Evolutionary conservation across 2,888 invertebrate genomes (phyloP).

Genomic region (Phaonia tiefii): DNA sequence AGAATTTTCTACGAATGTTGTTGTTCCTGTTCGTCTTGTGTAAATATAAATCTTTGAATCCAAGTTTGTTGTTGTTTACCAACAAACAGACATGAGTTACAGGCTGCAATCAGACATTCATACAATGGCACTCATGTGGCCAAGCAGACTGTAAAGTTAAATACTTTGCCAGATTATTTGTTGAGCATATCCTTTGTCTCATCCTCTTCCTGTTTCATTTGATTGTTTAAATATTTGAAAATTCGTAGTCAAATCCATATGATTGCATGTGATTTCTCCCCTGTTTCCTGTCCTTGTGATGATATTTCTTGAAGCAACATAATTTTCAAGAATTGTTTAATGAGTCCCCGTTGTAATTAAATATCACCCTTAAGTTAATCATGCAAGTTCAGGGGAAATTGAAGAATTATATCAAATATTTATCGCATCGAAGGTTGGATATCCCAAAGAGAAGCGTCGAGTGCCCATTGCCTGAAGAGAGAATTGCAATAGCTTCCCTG

Average conservation of each 20-base stretch:
- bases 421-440: no score
- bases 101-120: not conserved
- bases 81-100: not conserved
- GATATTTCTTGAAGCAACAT: not conserved
- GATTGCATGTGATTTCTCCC: not conserved
- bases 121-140: no score
- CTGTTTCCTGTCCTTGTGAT: not conserved
- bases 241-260: slow-evolving; percentile 11
- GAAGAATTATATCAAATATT: no score
- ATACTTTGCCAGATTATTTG: slow-evolving; percentile 5
- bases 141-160: not conserved
- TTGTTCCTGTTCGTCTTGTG: not conserved
- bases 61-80: not conserved
- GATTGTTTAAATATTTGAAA: slow-evolving; percentile 17
- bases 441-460: no score
- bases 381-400: no score
- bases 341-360: no score
- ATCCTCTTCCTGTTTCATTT: slow-evolving; percentile 6
- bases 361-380: no score
- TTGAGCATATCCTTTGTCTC: slow-evolving; percentile 16
- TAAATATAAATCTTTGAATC: not conserved
- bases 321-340: slow-evolving; percentile 1
- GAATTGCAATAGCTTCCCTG: no score
- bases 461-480: no score
- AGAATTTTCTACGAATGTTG: not conserved